Evolutionary conservation across 2,888 invertebrate genomes (phyloP).

Genomic region (Aleiodes leptofemur): DNA sequence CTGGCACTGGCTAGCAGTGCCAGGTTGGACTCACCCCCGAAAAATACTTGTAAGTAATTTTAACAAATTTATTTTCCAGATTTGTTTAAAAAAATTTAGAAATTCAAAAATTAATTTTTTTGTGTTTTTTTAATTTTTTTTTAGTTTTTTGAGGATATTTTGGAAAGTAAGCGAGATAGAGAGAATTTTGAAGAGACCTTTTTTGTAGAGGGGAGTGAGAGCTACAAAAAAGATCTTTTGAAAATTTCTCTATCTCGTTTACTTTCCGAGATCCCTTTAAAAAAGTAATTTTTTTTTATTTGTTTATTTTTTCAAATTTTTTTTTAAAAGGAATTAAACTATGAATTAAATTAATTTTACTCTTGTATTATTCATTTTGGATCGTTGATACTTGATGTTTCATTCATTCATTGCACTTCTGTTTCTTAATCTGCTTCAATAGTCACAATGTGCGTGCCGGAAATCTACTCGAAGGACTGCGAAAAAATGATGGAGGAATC

Average conservation of each 20-base stretch:
- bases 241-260: too few relatives aligned
- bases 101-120: background rate
- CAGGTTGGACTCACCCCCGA: slow-evolving; percentile 28
- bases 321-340: too few relatives aligned
- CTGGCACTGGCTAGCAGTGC: slow-evolving; percentile 50
- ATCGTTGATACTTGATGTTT: background rate
- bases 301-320: too few relatives aligned
- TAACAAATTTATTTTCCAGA: background rate
- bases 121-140: background rate
- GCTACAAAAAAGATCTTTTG: background rate
- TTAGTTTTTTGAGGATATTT: background rate
- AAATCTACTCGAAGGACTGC: slow-evolving; percentile 80
- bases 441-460: slow-evolving; percentile 88
- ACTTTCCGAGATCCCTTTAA: too few relatives aligned
- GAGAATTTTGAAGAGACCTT: background rate
- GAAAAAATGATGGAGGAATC: slow-evolving; percentile 81
- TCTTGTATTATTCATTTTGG: background rate
- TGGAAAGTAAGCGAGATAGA: background rate
- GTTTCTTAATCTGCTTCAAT: slow-evolving; percentile 33
- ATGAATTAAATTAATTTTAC: too few relatives aligned
- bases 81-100: background rate
- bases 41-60: slow-evolving; percentile 44
- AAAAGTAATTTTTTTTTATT: too few relatives aligned
- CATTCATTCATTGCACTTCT: slow-evolving; percentile 3
- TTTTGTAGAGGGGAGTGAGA: too few relatives aligned